Evolutionary conservation across 2,888 invertebrate genomes (phyloP), one percentile per base, ranked within the genome.

Genomic region (Pseudococcus jackbeardsleyi): DNA sequence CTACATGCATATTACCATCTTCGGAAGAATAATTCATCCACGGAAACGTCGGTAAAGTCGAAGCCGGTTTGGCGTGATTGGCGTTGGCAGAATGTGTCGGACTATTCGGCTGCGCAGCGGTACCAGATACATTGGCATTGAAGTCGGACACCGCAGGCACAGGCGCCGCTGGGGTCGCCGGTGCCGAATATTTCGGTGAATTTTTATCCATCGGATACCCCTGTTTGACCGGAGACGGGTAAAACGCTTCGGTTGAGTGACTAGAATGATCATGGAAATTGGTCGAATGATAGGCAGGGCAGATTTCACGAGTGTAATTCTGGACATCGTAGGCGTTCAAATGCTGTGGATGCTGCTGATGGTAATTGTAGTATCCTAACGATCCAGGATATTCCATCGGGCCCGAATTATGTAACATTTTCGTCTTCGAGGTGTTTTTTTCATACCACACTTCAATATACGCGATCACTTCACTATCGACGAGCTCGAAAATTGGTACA

Each of bases 21-120:
- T 88, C 88, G 39, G 88, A 84, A 26, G 88, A 88, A 59, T 84
- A 84, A 84, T 64, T 88, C 88, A 88, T 88, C 88, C 88, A 88
- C 12, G 88, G 50, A 64, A 68, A 88, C 19, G 84, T 88, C 59
- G 88, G 84, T 48, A 88, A 64, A 59, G 59, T 59, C 19, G 59
- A 59, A 59, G 54, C 84, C 50, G 85, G 85, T 54, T 64, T 85
- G 33, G 85, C 54, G n/a, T 54, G 39, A 85, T 59, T 64, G 85
- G 85, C 85, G 26, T 4, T 64, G 15, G n/a, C 64, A 64, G 33
- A 22, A 59, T 19, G 19, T 11, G 79, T 42, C n/a, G 79, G 79
- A 42, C 79, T 79, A 33, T 72, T 72, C 33, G 33, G 72, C 72
- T 17, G 17, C 8, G n/a, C n/a, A n/a, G 46, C 42, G 79, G 26